phyloP scores from a whole-genome alignment of 2,888 invertebrate genomes.

The Iselma pallidipennis region DNA sequence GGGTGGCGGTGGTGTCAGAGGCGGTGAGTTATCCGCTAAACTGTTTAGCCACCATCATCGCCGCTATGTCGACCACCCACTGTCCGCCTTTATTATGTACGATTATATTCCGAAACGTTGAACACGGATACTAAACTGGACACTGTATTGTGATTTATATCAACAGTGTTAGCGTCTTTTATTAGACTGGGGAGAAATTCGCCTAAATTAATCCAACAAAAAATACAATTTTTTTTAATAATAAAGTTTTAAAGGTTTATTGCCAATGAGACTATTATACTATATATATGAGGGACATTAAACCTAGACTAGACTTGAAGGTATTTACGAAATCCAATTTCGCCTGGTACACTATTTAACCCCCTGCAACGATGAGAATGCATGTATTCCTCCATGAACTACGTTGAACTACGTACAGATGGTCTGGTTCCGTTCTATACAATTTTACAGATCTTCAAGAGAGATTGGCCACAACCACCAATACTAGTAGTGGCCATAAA shows the following conservation, averaged over 20 bases:
- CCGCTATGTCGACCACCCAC: not conserved
- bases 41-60: not conserved
- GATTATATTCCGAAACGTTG: constrained; percentile 25
- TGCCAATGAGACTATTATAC: too few relatives aligned
- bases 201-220: not conserved
- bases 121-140: constrained; percentile 7
- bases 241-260: too few relatives aligned
- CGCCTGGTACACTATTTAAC: not conserved
- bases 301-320: not conserved
- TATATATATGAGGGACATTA: too few relatives aligned
- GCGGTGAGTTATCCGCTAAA: not conserved
- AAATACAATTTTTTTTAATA: too few relatives aligned
- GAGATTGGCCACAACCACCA: not conserved
- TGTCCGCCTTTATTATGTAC: constrained; percentile 19
- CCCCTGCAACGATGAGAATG: too few relatives aligned
- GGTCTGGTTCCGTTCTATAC: too few relatives aligned
- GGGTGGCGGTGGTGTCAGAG: not conserved
- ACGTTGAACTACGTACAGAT: too few relatives aligned
- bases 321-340: not conserved
- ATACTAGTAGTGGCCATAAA: not conserved
- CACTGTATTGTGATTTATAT: not conserved
- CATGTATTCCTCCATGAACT: too few relatives aligned
- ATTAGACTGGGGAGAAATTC: not conserved
- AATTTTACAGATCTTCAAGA: too few relatives aligned
- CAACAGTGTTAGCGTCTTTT: not conserved